Conservation (phyloP, 2,888 invertebrate species). For the Calameuta idolon region DNA sequence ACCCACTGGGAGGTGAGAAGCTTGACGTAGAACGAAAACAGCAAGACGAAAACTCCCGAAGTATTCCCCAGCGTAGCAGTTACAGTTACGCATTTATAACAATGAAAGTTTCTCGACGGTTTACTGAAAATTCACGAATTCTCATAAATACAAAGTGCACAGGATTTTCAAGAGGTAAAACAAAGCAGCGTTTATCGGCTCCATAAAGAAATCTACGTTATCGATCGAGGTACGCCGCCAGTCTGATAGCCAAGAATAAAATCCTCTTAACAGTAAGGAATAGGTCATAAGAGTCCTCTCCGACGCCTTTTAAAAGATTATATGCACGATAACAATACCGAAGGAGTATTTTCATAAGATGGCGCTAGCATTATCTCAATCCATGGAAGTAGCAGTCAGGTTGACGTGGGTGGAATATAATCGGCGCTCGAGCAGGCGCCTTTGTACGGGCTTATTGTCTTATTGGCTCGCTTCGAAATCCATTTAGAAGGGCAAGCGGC, state of each 20-base stretch:
- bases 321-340: no score
- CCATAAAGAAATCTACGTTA: no score
- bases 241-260: no score
- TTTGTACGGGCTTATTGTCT: constrained; percentile 42
- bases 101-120: constrained; percentile 19
- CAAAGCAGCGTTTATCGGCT: background rate
- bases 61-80: no score
- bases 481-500: constrained; percentile 47
- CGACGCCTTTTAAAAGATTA: no score
- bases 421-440: constrained; percentile 30
- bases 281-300: no score
- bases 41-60: no score
- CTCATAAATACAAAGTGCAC: background rate
- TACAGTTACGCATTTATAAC: constrained; percentile 13
- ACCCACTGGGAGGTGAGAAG: background rate
- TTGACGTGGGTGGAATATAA: constrained; percentile 27
- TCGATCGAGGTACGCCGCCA: no score
- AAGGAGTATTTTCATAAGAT: no score
- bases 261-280: no score
- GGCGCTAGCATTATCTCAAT: no score
- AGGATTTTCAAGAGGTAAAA: background rate
- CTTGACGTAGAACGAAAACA: background rate
- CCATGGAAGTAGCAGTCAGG: no score
- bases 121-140: constrained; percentile 20
- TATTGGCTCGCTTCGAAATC: constrained; percentile 49